Base-by-base conservation (phyloP, 2,113 vertebrate species). In the Hassar affinis region DNA sequence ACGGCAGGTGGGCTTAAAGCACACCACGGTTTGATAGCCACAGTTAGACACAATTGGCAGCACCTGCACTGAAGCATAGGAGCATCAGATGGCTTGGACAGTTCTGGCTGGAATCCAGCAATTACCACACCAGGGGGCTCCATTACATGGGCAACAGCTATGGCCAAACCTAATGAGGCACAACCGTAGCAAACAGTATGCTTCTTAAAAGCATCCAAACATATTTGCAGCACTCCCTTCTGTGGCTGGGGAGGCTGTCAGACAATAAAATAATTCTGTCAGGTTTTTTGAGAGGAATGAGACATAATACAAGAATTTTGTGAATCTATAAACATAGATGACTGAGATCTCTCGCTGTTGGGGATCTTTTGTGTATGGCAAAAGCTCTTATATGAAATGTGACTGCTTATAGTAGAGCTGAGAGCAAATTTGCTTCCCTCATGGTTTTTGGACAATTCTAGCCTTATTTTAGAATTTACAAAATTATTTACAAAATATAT, bases 91-190 rank as follows among this genome's bases (percentile, higher is more conserved):
- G 84, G 69, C 86, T 80, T 33, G 42, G 80, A 85, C 82, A 61
- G 76, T 82, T 85, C 61, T 85, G 84, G 77, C 84, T 71, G 20
- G 79, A 83, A 72, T 87, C 86, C 80, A 87, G 84, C 84, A 87
- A 87, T 87, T 85, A 87, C 76, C 86, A 87, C 86, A 87, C 86
- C 84, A 85, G 86, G 86, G 86, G 86, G 84, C 77, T 87, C 84
- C 57, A 78, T 83, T 87, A 87, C 80, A 87, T 84, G 62, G 79
- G 84, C 80, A 83, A 62, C 84, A 80, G 80, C 75, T 75, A 71
- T 80, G 71, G 61, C 80, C 79, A 61, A 77, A 77, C 52, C 81
- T 87, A 87, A 87, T 87, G 86, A 87, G 84, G 56, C 86, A 83
- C 76, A 85, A 78, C 76, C 61, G 59, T 71, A 85, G 75, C 86